Evolutionary conservation across 2,113 vertebrate genomes (phyloP).

Genomic region (Sigmodon hispidus): DNA sequence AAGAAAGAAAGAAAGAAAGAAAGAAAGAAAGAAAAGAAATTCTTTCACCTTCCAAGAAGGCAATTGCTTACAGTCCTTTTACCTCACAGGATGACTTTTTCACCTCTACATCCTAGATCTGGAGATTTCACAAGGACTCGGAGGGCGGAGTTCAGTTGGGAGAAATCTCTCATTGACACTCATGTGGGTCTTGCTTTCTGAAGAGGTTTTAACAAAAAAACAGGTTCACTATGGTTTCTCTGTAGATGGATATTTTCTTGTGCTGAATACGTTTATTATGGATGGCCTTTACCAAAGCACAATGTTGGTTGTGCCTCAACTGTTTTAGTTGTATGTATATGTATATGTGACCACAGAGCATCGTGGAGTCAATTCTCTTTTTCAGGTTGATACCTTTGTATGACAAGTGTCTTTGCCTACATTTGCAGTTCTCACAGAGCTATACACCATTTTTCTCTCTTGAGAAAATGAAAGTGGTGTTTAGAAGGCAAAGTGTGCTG

Average conservation of each 20-base stretch:
- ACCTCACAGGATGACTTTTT: conserved; percentile 44
- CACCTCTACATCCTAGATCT: conserved; percentile 61
- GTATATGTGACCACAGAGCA: too few relatives aligned
- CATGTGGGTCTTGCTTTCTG: conserved; percentile 73
- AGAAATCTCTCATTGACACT: conserved; percentile 60
- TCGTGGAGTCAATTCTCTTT: not conserved
- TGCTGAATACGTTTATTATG: conserved; percentile 83
- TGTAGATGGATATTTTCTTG: conserved; percentile 75
- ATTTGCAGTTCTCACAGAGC: conserved; percentile 79
- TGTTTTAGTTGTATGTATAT: not conserved
- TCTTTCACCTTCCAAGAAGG: conserved; percentile 66
- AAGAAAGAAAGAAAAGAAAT: conserved; percentile 64
- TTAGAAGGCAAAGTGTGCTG: conserved; percentile 68
- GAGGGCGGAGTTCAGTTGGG: conserved; percentile 25
- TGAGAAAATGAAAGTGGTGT: conserved; percentile 81
- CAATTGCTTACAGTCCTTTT: conserved; percentile 62
- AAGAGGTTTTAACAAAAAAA: conserved; percentile 79
- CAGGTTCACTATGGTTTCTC: conserved; percentile 81
- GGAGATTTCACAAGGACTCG: not conserved
- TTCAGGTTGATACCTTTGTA: not conserved
- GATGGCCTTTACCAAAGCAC: conserved; percentile 82
- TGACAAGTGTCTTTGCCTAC: conserved; percentile 25
- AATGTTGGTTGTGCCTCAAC: conserved; percentile 76
- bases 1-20: conserved; percentile 25
- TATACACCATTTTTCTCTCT: conserved; percentile 78